Conservation (phyloP, 2,113 vertebrate genomes). For the Chlorocebus sabaeus region DNA sequence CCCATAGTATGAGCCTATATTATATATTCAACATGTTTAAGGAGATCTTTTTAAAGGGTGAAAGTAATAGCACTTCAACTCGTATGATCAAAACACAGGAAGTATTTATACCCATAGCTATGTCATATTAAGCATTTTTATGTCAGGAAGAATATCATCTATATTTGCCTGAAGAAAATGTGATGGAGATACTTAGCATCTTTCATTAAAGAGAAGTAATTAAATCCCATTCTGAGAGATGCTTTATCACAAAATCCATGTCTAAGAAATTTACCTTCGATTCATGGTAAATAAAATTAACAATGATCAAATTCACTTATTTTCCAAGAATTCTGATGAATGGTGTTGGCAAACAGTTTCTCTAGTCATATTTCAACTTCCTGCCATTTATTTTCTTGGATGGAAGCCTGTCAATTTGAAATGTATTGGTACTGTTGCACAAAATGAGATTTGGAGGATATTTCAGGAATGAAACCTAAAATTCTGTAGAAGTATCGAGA, state of each 20-base stretch:
- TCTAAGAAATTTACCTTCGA: constrained; percentile 17
- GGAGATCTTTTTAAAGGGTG: neutral
- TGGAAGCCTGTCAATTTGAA: constrained; percentile 43
- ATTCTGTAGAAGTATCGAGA: constrained; percentile 32
- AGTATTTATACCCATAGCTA: neutral
- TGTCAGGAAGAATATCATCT: neutral
- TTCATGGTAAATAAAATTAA: constrained; percentile 38
- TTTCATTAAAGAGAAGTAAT: constrained; percentile 33
- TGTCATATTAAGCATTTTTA: neutral
- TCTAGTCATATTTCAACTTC: neutral
- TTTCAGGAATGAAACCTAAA: constrained; percentile 43
- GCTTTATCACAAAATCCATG: neutral
- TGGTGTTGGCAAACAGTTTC: constrained; percentile 34
- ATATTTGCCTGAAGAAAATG: neutral
- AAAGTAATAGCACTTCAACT: neutral
- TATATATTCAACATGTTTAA: constrained; percentile 4
- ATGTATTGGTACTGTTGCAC: neutral
- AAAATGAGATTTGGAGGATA: constrained; percentile 46
- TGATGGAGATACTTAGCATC: neutral
- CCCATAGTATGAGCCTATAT: neutral
- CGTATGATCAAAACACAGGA: neutral
- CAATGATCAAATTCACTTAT: constrained; percentile 30
- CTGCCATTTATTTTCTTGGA: neutral
- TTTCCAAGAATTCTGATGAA: constrained; percentile 47
- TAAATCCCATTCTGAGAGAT: neutral